A percentile compares a stretch with the other conserved stretches of the same genome.
These are phyloP conservation scores for Silvanus unidentatus DNA, from an alignment of 2,888 invertebrate species.

Conservation along the genomic window DNA sequence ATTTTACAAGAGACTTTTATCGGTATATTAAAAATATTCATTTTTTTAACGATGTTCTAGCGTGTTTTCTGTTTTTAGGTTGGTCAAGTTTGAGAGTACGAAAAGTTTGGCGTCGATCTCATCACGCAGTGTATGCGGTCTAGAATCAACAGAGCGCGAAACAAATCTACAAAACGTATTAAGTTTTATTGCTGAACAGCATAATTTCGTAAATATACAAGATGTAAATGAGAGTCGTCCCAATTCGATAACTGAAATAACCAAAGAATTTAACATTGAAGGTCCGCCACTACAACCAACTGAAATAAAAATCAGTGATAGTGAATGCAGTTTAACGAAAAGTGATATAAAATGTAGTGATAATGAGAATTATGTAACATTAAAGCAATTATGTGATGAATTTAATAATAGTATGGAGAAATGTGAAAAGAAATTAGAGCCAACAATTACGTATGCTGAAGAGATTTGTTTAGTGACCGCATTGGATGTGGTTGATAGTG, in stretches of 20 bases:
- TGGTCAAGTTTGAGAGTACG: conserved; percentile 75
- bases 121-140: conserved; percentile 58
- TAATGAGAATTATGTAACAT: conserved; percentile 44
- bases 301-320: conserved; percentile 34
- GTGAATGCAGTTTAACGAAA: conserved; percentile 26
- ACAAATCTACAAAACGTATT: conserved; percentile 67
- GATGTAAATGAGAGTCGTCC: conserved; percentile 47
- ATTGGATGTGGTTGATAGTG: conserved; percentile 41
- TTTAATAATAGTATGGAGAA: conserved; percentile 36
- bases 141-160: conserved; percentile 59
- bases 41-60: not conserved
- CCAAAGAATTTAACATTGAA: conserved; percentile 50
- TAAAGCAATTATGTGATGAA: conserved; percentile 42
- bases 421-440: conserved; percentile 21
- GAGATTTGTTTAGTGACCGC: conserved; percentile 45
- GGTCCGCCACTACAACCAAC: conserved; percentile 47
- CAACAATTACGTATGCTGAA: conserved; percentile 44
- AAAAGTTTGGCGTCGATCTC: conserved; percentile 72
- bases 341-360: conserved; percentile 20
- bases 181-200: conserved; percentile 71
- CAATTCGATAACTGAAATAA: conserved; percentile 46
- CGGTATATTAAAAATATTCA: conserved; percentile 25
- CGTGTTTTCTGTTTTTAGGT: conserved; percentile 40
- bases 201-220: conserved; percentile 56
- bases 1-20: conserved; percentile 76